Percentiles rank a stretch among this genome's conserved stretches.
Evolutionary conservation across 2,113 vertebrate species (phyloP).

Genomic region (Hydropotes inermis): DNA sequence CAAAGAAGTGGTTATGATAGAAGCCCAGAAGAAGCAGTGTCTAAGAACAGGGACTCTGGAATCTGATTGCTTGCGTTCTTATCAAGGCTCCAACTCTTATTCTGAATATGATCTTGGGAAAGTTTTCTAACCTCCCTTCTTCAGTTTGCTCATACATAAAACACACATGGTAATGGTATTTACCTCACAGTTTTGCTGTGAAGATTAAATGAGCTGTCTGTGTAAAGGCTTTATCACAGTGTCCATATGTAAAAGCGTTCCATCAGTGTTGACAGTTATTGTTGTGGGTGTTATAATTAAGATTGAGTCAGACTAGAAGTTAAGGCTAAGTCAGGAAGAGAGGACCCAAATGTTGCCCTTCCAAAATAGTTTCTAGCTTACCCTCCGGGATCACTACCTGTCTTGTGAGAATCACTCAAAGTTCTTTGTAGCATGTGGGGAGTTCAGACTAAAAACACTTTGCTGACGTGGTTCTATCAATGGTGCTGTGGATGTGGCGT

Average conservation of each 20-base stretch:
- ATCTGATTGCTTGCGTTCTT: not conserved
- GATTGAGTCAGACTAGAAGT: not conserved
- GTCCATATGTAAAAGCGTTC: rapidly evolving
- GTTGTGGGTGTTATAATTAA: not conserved
- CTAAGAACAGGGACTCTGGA: not conserved
- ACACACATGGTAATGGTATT: not conserved
- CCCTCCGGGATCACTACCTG: rapidly evolving
- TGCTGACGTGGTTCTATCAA: not conserved
- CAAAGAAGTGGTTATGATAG: not conserved
- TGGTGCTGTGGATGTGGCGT: not conserved
- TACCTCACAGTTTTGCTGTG: not conserved
- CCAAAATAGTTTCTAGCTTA: not conserved
- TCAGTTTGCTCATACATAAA: not conserved
- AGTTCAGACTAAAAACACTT: not conserved
- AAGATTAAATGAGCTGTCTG: not conserved
- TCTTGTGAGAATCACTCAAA: not conserved
- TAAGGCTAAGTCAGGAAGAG: not conserved
- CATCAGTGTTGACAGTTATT: not conserved
- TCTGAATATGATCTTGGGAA: not conserved
- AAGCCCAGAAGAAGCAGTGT: not conserved
- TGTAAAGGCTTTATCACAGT: not conserved
- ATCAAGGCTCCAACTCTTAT: not conserved
- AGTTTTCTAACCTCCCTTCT: not conserved
- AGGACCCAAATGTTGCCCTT: not conserved
- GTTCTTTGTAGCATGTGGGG: not conserved